Evolutionary conservation across 2,113 vertebrate species (phyloP).

Genomic region (Apaloderma vittatum): DNA sequence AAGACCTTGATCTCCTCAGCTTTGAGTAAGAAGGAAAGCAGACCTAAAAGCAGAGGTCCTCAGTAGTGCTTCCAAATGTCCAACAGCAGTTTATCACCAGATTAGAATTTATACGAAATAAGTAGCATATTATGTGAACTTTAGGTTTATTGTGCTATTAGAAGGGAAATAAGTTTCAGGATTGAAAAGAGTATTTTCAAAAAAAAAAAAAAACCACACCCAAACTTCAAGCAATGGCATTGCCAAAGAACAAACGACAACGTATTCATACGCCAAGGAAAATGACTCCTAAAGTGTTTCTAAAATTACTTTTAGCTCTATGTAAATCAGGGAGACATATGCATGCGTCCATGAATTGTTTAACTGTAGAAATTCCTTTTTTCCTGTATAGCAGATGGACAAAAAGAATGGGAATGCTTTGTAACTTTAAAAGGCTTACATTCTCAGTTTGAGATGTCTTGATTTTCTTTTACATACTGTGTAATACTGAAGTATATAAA

Average conservation of each 20-base stretch:
- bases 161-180: background rate
- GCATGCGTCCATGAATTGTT: conserved; percentile 25
- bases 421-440: conserved; percentile 56
- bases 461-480: background rate
- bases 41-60: background rate
- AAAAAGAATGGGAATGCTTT: conserved; percentile 47
- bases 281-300: background rate
- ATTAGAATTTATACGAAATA: background rate
- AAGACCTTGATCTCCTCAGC: background rate
- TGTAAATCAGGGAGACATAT: background rate
- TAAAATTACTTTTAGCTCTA: background rate
- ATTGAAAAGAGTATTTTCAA: background rate
- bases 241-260: background rate
- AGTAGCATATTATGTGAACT: background rate
- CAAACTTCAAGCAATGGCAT: background rate
- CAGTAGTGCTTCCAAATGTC: background rate
- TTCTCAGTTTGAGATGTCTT: conserved; percentile 23
- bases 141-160: background rate
- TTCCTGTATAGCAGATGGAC: conserved; percentile 19
- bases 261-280: background rate
- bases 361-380: conserved; percentile 29
- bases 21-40: background rate
- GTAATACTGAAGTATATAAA: background rate
- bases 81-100: background rate
- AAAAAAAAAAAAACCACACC: background rate